Evolutionary conservation across 2,797 vertebrate genomes (phyloP).

Genomic region (Catharus ustulatus): DNA sequence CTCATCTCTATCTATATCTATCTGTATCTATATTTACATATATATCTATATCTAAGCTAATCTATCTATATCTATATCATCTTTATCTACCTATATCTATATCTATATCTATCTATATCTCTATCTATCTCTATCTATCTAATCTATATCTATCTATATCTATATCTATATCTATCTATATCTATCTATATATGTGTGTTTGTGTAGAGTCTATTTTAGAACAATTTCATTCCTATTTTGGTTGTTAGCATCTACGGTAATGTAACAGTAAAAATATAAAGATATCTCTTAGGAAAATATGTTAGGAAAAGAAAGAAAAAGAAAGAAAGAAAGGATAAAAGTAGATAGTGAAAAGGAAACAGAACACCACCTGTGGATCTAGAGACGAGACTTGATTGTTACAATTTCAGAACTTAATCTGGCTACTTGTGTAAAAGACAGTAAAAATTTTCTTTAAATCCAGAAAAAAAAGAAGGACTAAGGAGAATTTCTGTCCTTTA

Average conservation of each 20-base stretch:
- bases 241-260: neutral
- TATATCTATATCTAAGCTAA: no score
- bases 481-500: neutral
- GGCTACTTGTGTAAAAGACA: neutral
- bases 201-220: neutral
- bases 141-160: no score
- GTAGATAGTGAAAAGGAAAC: neutral
- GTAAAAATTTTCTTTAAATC: neutral
- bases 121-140: no score
- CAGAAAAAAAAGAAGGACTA: neutral
- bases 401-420: neutral
- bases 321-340: neutral
- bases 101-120: neutral
- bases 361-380: neutral
- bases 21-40: neutral
- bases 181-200: no score
- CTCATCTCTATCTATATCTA: no score
- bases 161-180: no score
- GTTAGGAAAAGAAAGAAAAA: neutral
- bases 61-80: no score
- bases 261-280: neutral
- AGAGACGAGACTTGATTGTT: neutral
- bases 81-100: no score
- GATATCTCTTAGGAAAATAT: neutral
- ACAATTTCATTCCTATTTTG: neutral